Conservation (phyloP, 2,888 invertebrate genomes). For the Tinea semifulvella region DNA sequence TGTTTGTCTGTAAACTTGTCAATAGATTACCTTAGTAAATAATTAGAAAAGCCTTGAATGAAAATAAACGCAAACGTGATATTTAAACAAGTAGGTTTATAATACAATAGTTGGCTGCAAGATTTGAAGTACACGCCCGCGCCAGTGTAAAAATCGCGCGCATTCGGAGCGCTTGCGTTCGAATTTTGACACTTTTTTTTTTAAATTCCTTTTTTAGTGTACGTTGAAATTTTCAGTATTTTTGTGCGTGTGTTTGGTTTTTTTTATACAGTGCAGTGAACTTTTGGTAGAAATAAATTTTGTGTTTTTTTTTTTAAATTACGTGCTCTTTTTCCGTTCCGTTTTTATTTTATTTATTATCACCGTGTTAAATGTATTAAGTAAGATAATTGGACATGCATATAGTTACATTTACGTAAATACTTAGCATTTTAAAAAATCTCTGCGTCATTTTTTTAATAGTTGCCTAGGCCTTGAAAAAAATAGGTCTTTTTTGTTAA, state of each 20-base stretch:
- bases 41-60: too few species aligned
- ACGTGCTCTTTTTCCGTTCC: too few species aligned
- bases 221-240: background rate
- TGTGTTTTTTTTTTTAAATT: background rate
- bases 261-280: background rate
- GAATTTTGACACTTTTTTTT: background rate
- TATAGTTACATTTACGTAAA: too few species aligned
- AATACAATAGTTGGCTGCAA: background rate
- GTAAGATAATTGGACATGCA: too few species aligned
- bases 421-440: too few species aligned
- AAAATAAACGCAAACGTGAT: too few species aligned
- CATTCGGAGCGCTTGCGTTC: conserved; percentile 38
- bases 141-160: conserved; percentile 42
- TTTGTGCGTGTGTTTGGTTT: background rate
- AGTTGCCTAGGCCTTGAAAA: too few species aligned
- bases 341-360: too few species aligned
- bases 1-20: too few species aligned
- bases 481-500: background rate
- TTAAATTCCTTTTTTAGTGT: background rate
- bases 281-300: background rate
- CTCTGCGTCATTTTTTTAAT: too few species aligned
- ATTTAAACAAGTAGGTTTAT: background rate
- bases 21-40: too few species aligned
- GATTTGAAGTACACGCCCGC: conserved; percentile 16
- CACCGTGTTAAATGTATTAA: background rate